These are phyloP conservation scores for Catocala fraxini DNA, from an alignment of 2,888 invertebrate genomes.

Conservation along the genomic window DNA sequence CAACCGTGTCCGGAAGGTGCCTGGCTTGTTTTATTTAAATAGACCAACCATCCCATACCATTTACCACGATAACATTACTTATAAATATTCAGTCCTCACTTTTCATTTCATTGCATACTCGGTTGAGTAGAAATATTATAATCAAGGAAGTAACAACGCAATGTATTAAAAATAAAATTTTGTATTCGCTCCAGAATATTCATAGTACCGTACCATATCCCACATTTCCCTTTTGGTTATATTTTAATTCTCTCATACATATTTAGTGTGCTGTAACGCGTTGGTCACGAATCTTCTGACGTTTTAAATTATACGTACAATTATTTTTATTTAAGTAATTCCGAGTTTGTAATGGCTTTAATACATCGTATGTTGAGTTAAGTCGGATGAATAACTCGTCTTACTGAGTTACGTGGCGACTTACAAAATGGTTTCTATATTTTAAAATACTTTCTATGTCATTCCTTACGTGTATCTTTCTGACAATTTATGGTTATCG, in stretches of 20 bases:
- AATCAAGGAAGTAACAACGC: not conserved
- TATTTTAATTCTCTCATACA: slow-evolving; percentile 81
- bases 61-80: slow-evolving; percentile 30
- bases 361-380: slow-evolving; percentile 33
- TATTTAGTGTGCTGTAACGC: slow-evolving; percentile 68
- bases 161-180: slow-evolving; percentile 16
- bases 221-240: slow-evolving; percentile 58
- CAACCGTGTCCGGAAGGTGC: slow-evolving; percentile 63
- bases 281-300: slow-evolving; percentile 68
- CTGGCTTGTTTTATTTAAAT: slow-evolving; percentile 73
- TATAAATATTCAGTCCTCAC: slow-evolving; percentile 1
- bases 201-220: slow-evolving; percentile 40
- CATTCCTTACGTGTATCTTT: slow-evolving; percentile 12
- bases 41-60: slow-evolving; percentile 65
- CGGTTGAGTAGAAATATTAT: not conserved
- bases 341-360: slow-evolving; percentile 31
- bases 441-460: slow-evolving; percentile 35
- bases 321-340: slow-evolving; percentile 54
- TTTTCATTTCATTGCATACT: slow-evolving; percentile 19
- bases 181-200: not conserved
- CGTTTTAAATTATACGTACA: slow-evolving; percentile 56
- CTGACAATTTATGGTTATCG: slow-evolving; percentile 23
- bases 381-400: slow-evolving; percentile 45
- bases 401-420: slow-evolving; percentile 34
- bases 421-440: slow-evolving; percentile 31